Base-by-base conservation (phyloP, 2,888 invertebrate species). In the Seira sanloemensis region DNA sequence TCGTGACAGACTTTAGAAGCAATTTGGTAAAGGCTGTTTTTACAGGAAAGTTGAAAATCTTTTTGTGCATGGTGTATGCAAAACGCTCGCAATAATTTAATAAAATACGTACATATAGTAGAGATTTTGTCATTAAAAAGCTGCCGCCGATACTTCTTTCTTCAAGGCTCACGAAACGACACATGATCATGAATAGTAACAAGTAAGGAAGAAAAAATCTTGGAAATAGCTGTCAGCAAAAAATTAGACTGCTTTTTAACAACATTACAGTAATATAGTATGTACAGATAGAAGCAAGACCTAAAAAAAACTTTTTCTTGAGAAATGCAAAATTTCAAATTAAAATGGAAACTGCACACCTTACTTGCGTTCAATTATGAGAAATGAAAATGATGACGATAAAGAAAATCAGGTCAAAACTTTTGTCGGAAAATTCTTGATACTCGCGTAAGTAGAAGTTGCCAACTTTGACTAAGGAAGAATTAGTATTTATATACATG, bases 121-220 rank as follows among this genome's bases (percentile, higher is more conserved):
- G n/a, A n/a, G n/a, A 50, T 50, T 50, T 50, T n/a, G 50, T 50
- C 50, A 50, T 50, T 50, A 50, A 50, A 50, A 50, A n/a, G n/a
- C 2, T 50, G 50, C n/a, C 50, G 12, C 50, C 50, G 5, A 2
- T 2, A 12, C n/a, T 7, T 37, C 37, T 2, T 50, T 50, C n/a
- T 18, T 50, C 50, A 50, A 12, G 50, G n/a, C 2, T 50, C 50
- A 50, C 50, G 50, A 50, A 12, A n/a, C n/a, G 50, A 50, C n/a
- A 50, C 37, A 37, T 50, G 50, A 50, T n/a, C n/a, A 50, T 50
- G 50, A 50, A 50, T 50, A 37, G 5, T 12, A 7, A 37, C 37
- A 50, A 50, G 16, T n/a, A 50, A 16, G n/a, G 50, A 16, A 50
- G 50, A n/a, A 7, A 18, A n/a, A 12, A 18, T 37, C 50, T 50